Evolutionary conservation across 2,113 vertebrate genomes (phyloP).

Genomic region (Tor tambroides): DNA sequence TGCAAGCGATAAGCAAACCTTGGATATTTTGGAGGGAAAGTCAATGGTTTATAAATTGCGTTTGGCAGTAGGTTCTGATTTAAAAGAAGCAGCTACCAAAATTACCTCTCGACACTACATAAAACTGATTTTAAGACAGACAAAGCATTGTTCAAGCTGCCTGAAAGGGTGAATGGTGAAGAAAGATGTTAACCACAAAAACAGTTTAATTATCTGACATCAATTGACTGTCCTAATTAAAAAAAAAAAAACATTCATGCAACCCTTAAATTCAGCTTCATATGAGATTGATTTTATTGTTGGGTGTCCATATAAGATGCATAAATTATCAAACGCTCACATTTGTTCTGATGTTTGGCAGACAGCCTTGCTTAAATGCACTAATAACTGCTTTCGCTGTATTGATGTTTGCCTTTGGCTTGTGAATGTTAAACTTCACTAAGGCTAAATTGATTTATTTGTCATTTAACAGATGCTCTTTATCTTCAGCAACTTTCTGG

Average conservation of each 20-base stretch:
- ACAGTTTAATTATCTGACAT: background rate
- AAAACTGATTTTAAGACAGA: background rate
- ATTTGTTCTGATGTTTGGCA: constrained; percentile 52
- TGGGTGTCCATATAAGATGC: constrained; percentile 34
- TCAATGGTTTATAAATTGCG: background rate
- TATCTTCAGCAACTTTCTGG: background rate
- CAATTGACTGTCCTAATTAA: background rate
- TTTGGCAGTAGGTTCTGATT: constrained; percentile 4
- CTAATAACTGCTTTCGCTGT: constrained; percentile 38
- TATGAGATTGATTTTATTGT: constrained; percentile 48
- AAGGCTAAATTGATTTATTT: constrained; percentile 44
- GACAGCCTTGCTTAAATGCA: constrained; percentile 52
- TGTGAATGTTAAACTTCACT: constrained; percentile 62
- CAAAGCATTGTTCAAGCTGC: background rate
- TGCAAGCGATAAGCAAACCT: constrained; percentile 12
- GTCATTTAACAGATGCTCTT: constrained; percentile 56
- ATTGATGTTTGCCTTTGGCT: constrained; percentile 57
- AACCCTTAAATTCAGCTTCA: background rate
- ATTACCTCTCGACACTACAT: background rate
- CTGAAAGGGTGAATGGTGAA: background rate
- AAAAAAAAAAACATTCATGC: background rate
- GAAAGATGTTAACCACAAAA: background rate
- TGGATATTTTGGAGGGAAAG: background rate
- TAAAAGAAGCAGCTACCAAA: background rate
- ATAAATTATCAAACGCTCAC: background rate